phyloP scores from a whole-genome alignment of 2,113 vertebrate species.

The Vimba vimba region DNA sequence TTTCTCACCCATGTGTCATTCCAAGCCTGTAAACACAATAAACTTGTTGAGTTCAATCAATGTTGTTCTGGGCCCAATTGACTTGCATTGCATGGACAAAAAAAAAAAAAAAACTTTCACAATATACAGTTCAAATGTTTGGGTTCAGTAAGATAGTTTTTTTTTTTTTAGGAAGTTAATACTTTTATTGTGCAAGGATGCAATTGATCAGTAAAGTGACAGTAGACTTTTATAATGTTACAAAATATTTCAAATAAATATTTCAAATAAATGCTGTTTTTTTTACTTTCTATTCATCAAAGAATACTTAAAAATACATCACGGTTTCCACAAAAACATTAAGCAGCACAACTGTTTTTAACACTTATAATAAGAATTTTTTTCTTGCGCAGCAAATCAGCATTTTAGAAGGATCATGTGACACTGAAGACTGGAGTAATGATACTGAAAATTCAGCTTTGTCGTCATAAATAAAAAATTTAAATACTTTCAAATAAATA shows the following conservation, averaged over 20 bases:
- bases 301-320: too few relatives aligned
- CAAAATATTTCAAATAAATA: too few relatives aligned
- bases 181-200: neutral
- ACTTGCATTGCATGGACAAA: neutral
- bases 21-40: neutral
- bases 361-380: too few relatives aligned
- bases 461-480: too few relatives aligned
- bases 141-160: neutral
- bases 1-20: neutral
- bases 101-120: neutral
- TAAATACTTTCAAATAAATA: too few relatives aligned
- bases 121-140: neutral
- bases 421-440: neutral
- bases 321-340: too few relatives aligned
- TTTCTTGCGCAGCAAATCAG: neutral
- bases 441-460: neutral
- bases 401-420: neutral
- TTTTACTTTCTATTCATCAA: too few relatives aligned
- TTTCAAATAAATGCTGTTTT: too few relatives aligned
- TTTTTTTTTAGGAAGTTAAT: neutral
- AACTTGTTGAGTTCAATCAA: neutral
- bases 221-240: neutral
- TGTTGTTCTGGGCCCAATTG: neutral
- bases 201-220: neutral
- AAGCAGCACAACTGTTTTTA: too few relatives aligned